Conservation (phyloP, 2,113 vertebrate species). For the Salvelinus namaycush region DNA sequence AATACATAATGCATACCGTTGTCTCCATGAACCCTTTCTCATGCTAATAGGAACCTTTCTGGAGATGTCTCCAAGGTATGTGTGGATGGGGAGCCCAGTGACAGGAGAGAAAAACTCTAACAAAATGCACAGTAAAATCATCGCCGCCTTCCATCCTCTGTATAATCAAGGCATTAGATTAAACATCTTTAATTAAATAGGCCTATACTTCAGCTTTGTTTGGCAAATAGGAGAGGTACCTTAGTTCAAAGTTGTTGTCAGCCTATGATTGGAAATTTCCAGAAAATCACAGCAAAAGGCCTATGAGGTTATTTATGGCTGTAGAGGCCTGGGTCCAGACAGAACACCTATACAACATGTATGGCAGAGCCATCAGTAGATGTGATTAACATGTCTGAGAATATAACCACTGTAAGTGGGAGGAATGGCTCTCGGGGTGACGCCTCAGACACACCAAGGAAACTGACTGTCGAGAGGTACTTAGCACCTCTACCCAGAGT, state of each 20-base stretch:
- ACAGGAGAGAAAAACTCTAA: conserved; percentile 48
- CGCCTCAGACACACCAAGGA: background rate
- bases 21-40: conserved; percentile 74
- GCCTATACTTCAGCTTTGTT: conserved; percentile 18
- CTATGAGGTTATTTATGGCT: conserved; percentile 59
- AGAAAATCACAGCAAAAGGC: conserved; percentile 47
- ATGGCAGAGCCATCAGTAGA: conserved; percentile 67
- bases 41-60: conserved; percentile 77
- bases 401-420: conserved; percentile 56
- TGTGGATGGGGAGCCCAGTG: conserved; percentile 26
- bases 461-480: no score
- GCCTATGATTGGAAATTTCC: conserved; percentile 45
- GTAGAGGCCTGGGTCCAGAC: conserved; percentile 45
- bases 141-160: conserved; percentile 25
- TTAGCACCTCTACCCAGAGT: no score
- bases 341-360: conserved; percentile 51
- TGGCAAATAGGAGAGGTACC: conserved; percentile 20
- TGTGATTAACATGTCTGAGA: conserved; percentile 71
- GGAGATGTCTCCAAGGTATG: conserved; percentile 68
- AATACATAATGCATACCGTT: conserved; percentile 75
- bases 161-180: conserved; percentile 26
- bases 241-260: conserved; percentile 27
- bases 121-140: conserved; percentile 45
- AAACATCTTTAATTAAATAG: conserved; percentile 18
- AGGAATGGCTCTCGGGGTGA: conserved; percentile 52